Evolutionary conservation across 2,113 vertebrate species (phyloP).

Genomic region (Etheostoma cragini): DNA sequence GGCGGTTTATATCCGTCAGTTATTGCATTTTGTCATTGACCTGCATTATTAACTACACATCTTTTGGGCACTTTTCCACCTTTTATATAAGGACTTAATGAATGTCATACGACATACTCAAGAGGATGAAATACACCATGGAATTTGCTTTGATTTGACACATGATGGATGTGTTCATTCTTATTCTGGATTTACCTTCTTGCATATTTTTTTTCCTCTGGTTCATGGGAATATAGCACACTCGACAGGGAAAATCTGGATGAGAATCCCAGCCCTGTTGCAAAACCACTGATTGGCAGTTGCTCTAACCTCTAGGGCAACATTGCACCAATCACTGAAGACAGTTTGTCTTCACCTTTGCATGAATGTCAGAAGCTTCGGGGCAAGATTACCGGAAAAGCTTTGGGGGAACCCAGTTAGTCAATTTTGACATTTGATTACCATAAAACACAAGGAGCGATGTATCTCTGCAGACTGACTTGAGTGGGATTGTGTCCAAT

Average conservation of each 20-base stretch:
- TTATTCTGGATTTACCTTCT: background rate
- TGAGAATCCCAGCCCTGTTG: constrained; percentile 29
- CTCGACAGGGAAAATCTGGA: constrained; percentile 4
- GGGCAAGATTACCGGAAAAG: constrained; percentile 69
- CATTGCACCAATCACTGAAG: constrained; percentile 59
- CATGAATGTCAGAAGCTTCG: constrained; percentile 73
- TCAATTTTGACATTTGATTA: constrained; percentile 76
- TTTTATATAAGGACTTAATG: background rate
- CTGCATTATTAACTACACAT: constrained; percentile 40
- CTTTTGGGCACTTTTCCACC: constrained; percentile 13
- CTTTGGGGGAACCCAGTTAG: constrained; percentile 63
- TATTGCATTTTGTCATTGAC: constrained; percentile 29
- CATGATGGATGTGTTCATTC: constrained; percentile 6
- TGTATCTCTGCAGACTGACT: constrained; percentile 31
- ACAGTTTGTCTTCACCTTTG: constrained; percentile 69
- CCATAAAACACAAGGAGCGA: constrained; percentile 65
- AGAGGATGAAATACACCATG: background rate
- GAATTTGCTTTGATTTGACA: background rate
- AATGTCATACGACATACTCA: background rate
- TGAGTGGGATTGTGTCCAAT: constrained; percentile 11
- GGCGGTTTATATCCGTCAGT: constrained; percentile 27
- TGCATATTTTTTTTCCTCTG: background rate
- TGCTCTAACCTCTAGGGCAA: constrained; percentile 36
- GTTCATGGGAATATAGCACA: constrained; percentile 26
- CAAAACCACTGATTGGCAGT: constrained; percentile 54